Conservation (phyloP, 1,140 invertebrate genomes). For the Psix sp. region DNA sequence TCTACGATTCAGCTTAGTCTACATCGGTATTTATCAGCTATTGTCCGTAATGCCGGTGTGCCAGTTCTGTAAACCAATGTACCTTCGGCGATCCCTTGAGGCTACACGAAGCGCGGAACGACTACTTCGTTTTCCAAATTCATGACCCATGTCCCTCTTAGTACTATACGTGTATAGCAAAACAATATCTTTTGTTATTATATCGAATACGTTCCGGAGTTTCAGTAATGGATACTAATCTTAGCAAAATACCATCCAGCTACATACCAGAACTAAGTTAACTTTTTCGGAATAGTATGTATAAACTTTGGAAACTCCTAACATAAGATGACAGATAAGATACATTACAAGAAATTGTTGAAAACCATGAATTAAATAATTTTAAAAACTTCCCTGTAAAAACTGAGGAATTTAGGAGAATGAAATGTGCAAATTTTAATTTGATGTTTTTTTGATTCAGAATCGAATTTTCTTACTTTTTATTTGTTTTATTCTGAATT, state of each 20-base stretch:
- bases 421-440: no score
- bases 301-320: no score
- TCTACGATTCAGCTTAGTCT: conserved; percentile 64
- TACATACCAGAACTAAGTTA: conserved; percentile 4
- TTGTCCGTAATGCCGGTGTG: conserved; percentile 59
- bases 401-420: no score
- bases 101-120: conserved; percentile 34
- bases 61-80: conserved; percentile 43
- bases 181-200: conserved; percentile 61
- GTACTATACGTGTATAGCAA: conserved; percentile 38
- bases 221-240: conserved; percentile 54
- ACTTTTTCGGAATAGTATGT: conserved; percentile 27
- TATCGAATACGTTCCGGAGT: conserved; percentile 35
- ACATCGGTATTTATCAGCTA: conserved; percentile 67
- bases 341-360: no score
- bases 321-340: no score
- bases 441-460: no score
- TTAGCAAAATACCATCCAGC: conserved; percentile 14
- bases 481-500: no score
- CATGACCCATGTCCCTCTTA: conserved; percentile 27
- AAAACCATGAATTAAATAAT: no score
- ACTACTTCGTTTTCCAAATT: conserved; percentile 51
- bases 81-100: conserved; percentile 31
- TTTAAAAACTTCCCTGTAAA: no score
- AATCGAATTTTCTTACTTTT: no score